Base-by-base conservation (phyloP, 2,797 vertebrate genomes). In the Epinephelus coioides region DNA sequence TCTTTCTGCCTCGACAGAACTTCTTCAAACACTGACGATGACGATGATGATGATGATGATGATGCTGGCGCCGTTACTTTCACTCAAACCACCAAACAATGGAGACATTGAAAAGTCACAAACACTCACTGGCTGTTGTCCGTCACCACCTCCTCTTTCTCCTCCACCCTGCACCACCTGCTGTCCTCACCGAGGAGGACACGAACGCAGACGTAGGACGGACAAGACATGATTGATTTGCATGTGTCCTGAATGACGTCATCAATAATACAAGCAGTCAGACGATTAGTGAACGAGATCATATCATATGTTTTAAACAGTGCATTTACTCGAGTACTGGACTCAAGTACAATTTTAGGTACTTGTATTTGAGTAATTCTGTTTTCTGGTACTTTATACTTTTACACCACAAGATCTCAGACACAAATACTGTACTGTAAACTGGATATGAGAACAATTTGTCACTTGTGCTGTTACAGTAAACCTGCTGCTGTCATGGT, bases 41-140 rank as follows among this genome's bases (percentile, higher is more conserved):
- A 30, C 27, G 5, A 30, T 30, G 27, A 30, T 30, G 27, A 30
- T 30, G 27, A 30, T 30, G 27, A 30, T 40, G 59, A 43, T 43
- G 40, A 43, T 44, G n/a, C n/a, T 77, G 79, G 46, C 78, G 69
- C 10, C 0, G 3, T 15, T 4, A 55, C 73, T 3, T 73, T 13
- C 56, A 19, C 25, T 64, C 70, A 18, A 17, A 64, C n/a, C 3
- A 11, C 25, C 21, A 68, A 82, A 86, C 78, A 86, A 83, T 74
- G 44, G 76, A 79, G 51, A 66, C 76, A 71, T 55, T 81, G 27
- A 81, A 27, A 44, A 78, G 43, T 65, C 53, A 46, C 64, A 46
- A 51, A 14, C 66, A 54, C 43, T 69, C 59, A 38, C 57, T 61
- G 34, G 7, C 34, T 54, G 46, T 73, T 34, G 25, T 74, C 60